Evolutionary conservation across 2,113 vertebrate genomes (phyloP).

Genomic region (Marcusenius ussheri): DNA sequence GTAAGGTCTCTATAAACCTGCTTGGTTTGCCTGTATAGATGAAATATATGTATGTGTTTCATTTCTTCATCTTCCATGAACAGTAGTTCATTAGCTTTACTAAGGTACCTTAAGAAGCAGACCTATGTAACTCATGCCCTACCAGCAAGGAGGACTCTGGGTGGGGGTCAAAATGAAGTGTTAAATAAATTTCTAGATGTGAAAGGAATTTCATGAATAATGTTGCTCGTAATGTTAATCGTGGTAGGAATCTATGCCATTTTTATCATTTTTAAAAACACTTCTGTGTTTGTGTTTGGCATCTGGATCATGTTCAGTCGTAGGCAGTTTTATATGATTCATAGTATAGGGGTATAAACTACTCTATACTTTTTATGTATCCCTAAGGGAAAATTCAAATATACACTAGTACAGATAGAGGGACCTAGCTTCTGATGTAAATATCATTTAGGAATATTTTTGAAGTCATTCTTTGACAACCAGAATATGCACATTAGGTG

Average conservation of each 20-base stretch:
- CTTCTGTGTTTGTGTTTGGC: not conserved
- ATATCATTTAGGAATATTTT: slow-evolving; percentile 1
- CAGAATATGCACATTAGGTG: not conserved
- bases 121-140: not conserved
- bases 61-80: not conserved
- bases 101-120: not conserved
- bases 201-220: not conserved
- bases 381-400: not conserved
- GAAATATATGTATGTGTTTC: not conserved
- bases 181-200: not conserved
- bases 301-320: not conserved
- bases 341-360: not conserved
- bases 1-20: not conserved
- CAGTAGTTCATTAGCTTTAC: not conserved
- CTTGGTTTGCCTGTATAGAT: not conserved
- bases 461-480: not conserved
- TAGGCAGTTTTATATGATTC: not conserved
- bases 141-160: not conserved
- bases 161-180: not conserved
- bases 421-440: not conserved
- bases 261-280: not conserved
- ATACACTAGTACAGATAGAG: not conserved
- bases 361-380: not conserved
- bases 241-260: not conserved
- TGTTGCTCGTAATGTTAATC: not conserved